These are phyloP conservation scores for Schrankia costaestrigalis DNA, from an alignment of 2,888 invertebrate genomes.

Conservation along the genomic window DNA sequence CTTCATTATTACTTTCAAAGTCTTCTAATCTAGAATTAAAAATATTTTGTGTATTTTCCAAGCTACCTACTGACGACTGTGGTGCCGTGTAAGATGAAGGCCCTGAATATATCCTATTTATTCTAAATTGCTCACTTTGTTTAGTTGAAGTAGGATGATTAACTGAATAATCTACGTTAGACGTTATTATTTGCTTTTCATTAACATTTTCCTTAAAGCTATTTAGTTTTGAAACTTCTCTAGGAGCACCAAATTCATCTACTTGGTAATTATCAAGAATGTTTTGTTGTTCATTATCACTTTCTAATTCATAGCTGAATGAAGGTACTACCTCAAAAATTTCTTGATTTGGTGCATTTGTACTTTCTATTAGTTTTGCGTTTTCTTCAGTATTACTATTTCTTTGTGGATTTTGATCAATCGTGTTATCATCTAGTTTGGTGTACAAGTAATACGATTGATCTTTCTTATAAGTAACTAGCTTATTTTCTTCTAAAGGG, in stretches of 20 bases:
- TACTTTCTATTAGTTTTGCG: constrained; percentile 26
- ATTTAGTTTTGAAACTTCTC: constrained; percentile 30
- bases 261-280: constrained; percentile 57
- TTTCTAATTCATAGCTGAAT: constrained; percentile 58
- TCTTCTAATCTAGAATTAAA: constrained; percentile 59
- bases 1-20: constrained; percentile 44
- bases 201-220: constrained; percentile 33
- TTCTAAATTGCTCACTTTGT: constrained; percentile 34
- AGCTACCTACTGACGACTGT: constrained; percentile 62
- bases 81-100: constrained; percentile 72
- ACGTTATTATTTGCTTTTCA: constrained; percentile 37
- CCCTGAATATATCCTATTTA: constrained; percentile 55
- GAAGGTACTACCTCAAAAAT: constrained; percentile 64
- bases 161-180: constrained; percentile 50
- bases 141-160: constrained; percentile 45
- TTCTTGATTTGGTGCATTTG: constrained; percentile 37
- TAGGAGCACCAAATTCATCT: constrained; percentile 55
- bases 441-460: constrained; percentile 66
- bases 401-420: constrained; percentile 31
- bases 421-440: constrained; percentile 45
- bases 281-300: constrained; percentile 60
- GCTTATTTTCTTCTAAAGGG: constrained; percentile 60
- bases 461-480: constrained; percentile 66
- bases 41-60: constrained; percentile 40
- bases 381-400: constrained; percentile 21